Percentiles rank a stretch among this genome's conserved stretches.
Evolutionary conservation across 2,888 invertebrate species (phyloP).

Genomic region (Liposcelis brunnea): DNA sequence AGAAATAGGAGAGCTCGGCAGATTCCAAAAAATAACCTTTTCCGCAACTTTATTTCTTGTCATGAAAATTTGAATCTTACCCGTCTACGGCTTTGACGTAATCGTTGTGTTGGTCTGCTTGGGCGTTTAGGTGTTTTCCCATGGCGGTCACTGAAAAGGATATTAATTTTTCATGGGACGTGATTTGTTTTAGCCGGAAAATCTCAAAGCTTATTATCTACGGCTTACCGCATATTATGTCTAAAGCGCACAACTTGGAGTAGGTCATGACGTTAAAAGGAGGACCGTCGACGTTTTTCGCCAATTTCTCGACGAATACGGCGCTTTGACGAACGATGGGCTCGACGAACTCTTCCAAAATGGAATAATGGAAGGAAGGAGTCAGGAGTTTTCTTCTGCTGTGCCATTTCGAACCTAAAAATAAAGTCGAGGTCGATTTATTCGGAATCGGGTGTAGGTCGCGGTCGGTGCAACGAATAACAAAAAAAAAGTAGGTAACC

Average conservation of each 20-base stretch:
- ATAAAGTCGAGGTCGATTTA: neutral
- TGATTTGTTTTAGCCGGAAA: too few species aligned
- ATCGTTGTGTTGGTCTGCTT: slow-evolving; percentile 23
- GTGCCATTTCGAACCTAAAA: slow-evolving; percentile 23
- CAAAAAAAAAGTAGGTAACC: too few species aligned
- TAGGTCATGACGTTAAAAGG: slow-evolving; percentile 24
- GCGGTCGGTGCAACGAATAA: too few species aligned
- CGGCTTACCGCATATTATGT: slow-evolving; percentile 25
- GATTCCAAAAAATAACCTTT: too few species aligned
- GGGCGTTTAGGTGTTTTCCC: slow-evolving; percentile 27
- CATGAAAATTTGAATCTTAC: slow-evolving; percentile 22
- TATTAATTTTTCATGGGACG: slow-evolving; percentile 1
- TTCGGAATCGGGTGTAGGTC: too few species aligned
- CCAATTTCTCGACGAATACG: slow-evolving; percentile 21
- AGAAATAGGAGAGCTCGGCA: too few species aligned
- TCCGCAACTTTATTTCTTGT: too few species aligned
- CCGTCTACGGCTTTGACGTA: slow-evolving; percentile 26
- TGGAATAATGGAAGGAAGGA: slow-evolving; percentile 24
- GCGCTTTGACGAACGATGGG: slow-evolving; percentile 19
- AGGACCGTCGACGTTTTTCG: slow-evolving; percentile 19
- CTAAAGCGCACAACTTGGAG: slow-evolving; percentile 24
- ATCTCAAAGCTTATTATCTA: too few species aligned
- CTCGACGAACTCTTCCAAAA: slow-evolving; percentile 22
- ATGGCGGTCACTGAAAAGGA: slow-evolving; percentile 25
- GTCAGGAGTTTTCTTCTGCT: slow-evolving; percentile 24